Base-by-base conservation (phyloP, 2,797 vertebrate genomes). In the Chiloscyllium punctatum region DNA sequence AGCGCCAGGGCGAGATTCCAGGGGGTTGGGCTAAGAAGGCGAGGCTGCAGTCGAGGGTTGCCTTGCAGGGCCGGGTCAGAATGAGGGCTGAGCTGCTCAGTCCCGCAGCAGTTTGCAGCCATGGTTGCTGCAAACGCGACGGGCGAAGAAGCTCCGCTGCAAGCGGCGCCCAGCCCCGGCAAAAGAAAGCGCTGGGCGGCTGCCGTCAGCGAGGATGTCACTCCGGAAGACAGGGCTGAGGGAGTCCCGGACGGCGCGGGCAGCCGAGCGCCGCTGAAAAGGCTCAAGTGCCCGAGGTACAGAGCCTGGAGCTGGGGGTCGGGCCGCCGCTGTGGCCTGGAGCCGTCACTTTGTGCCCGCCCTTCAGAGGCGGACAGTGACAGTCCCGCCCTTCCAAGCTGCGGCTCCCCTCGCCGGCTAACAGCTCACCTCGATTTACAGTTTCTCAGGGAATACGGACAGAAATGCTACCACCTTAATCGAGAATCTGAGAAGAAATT, bases 401-500 rank as follows among this genome's bases (percentile, higher is more conserved):
- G 95, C 33, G 8, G 1, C 0, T 92, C 95, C 30, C 30, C 95
- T 42, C 94, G 6, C 33, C 62, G n/a, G 0, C 96, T 97, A 16
- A 53, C 69, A 9, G 30, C 69, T 51, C 42, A 16, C 7, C 94
- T 94, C 25, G 98, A 97, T 69, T 97, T 98, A 96, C 98, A 98
- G 95, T 97, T 92, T 62, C 97, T 97, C 96, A 98, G 97, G 15
- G 98, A 99, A 86, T 99, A 99, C 91, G 98, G 98, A 0, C 98
- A 98, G 96, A 97, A 98, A 96, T 98, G 98, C 96, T 99, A 98
- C 97, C 96, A 95, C 96, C 98, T 98, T 96, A 97, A 98, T 97
- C 98, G 96, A 96, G 97, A 97, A 91, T 98, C 97, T 96, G 98
- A 99, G 96, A 96, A 96, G 96, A 97, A 97, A 53, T 99, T 98